phyloP scores from a whole-genome alignment of 2,888 invertebrate species.

The Drosophila parthenogenetica region DNA sequence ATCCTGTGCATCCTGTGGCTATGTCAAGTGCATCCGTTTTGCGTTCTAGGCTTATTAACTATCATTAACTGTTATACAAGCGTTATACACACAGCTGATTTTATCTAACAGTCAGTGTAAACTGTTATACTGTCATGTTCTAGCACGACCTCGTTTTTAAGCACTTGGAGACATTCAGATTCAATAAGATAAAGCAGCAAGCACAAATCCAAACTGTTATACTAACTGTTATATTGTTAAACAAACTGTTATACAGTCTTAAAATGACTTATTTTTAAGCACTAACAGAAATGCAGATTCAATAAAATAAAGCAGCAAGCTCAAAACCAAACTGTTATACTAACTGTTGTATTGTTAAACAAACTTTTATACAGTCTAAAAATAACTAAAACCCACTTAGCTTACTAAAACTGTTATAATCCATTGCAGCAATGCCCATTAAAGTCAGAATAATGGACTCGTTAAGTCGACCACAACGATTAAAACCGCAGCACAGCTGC shows the following conservation, averaged over 20 bases:
- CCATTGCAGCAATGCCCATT: neutral
- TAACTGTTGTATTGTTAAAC: slow-evolving; percentile 1
- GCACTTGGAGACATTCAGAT: neutral
- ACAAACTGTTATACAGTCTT: neutral
- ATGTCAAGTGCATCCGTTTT: slow-evolving; percentile 28
- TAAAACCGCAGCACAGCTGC: slow-evolving; percentile 6
- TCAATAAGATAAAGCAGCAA: neutral
- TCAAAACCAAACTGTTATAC: neutral
- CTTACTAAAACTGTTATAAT: slow-evolving; percentile 11
- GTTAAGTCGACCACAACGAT: slow-evolving; percentile 9
- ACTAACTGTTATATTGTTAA: slow-evolving; percentile 2
- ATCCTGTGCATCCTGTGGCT: slow-evolving; percentile 25
- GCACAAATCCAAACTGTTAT: neutral
- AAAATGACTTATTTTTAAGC: too few relatives aligned
- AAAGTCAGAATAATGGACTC: neutral
- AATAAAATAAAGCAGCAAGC: neutral
- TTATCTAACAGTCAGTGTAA: neutral
- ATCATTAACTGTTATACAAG: slow-evolving; percentile 14
- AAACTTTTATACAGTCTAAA: neutral
- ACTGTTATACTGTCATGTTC: too few relatives aligned
- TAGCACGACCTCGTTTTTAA: too few relatives aligned
- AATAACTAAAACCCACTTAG: neutral
- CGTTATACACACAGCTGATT: neutral
- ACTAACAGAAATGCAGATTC: too few relatives aligned
- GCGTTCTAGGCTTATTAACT: slow-evolving; percentile 3